Conservation (phyloP, 2,797 vertebrate genomes). For the Mormyrops attenuatus region DNA sequence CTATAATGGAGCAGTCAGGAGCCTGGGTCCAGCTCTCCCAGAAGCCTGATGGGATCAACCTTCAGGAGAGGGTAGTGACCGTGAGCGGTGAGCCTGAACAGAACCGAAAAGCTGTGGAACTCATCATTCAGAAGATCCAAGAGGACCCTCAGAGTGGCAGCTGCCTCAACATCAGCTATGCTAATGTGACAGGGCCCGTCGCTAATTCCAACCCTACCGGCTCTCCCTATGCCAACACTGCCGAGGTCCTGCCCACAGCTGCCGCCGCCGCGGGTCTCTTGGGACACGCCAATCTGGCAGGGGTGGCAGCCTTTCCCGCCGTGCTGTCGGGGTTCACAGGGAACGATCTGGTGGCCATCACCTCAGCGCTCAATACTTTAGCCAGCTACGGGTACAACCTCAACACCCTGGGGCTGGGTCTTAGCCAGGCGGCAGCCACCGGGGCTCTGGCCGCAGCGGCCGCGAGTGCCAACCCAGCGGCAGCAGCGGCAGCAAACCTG, state of each 20-base stretch:
- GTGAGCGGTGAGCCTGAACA: constrained; percentile 82
- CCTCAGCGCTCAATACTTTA: constrained; percentile 80
- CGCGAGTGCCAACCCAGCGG: constrained; percentile 78
- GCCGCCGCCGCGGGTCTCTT: constrained; percentile 75
- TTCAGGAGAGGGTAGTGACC: constrained; percentile 81
- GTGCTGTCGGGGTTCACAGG: constrained; percentile 78
- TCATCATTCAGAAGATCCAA: constrained; percentile 84
- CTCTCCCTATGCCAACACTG: constrained; percentile 82
- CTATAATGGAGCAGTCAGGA: constrained; percentile 83
- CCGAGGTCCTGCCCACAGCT: constrained; percentile 78
- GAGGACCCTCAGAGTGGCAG: constrained; percentile 81
- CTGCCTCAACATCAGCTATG: constrained; percentile 83
- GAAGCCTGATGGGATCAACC: constrained; percentile 82
- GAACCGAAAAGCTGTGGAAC: constrained; percentile 80
- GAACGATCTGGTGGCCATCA: constrained; percentile 80
- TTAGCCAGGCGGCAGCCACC: constrained; percentile 76
- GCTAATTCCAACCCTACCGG: constrained; percentile 81
- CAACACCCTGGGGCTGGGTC: constrained; percentile 75
- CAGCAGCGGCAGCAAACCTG: constrained; percentile 74
- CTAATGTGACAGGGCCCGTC: constrained; percentile 80
- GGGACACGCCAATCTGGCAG: constrained; percentile 79
- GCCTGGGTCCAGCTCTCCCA: constrained; percentile 82
- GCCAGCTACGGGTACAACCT: constrained; percentile 83
- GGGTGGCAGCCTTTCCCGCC: constrained; percentile 76
- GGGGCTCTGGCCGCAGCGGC: constrained; percentile 78